A percentile compares a stretch with the other conserved stretches of the same genome.
phyloP scores from a whole-genome alignment of 2,113 vertebrate genomes.

The Scortum barcoo region DNA sequence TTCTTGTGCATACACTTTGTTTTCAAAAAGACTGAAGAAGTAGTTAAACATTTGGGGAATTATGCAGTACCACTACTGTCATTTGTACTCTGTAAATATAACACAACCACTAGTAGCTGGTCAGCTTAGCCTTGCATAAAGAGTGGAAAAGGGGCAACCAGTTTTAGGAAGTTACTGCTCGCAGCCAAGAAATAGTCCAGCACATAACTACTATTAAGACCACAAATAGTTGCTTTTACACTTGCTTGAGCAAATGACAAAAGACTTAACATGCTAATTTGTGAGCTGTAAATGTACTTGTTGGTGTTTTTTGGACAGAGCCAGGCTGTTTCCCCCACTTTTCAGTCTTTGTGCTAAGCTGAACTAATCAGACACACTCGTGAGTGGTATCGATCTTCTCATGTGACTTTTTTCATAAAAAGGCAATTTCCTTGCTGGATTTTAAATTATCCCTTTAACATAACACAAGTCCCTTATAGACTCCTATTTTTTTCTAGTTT shows the following conservation, averaged over 20 bases:
- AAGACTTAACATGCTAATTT: too few relatives aligned
- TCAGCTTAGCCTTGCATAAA: neutral
- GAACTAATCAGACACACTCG: neutral
- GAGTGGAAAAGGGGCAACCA: neutral
- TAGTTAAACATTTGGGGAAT: neutral
- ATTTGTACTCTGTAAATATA: neutral
- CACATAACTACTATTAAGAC: neutral
- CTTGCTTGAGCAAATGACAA: too few relatives aligned
- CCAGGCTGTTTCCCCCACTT: neutral
- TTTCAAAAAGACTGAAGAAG: neutral
- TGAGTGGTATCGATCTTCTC: neutral
- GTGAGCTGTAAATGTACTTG: too few relatives aligned
- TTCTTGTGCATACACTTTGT: neutral
- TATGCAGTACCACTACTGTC: neutral
- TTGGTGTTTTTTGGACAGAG: too few relatives aligned
- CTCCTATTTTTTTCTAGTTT: too few relatives aligned
- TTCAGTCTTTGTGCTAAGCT: neutral
- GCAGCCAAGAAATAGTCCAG: too few relatives aligned
- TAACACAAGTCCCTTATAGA: too few relatives aligned
- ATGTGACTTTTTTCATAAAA: too few relatives aligned
- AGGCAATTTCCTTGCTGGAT: too few relatives aligned
- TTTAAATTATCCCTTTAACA: too few relatives aligned
- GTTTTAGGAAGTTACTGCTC: neutral
- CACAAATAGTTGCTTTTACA: neutral
- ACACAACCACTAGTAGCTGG: neutral